Base-by-base conservation (phyloP, 2,888 invertebrate species). In the Volucella bombylans region DNA sequence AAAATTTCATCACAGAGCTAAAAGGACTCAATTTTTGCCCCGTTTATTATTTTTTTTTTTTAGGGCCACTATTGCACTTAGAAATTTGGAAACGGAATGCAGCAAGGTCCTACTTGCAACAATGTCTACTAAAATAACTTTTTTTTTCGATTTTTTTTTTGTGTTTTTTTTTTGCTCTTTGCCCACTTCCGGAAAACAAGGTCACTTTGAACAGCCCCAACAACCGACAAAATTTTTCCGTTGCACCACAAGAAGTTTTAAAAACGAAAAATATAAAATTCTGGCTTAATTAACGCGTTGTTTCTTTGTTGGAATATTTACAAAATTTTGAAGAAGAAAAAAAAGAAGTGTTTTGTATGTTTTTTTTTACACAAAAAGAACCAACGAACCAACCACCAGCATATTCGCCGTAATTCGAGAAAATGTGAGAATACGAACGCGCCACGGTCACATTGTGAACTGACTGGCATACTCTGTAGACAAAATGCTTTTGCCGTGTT, bases 401-500 rank as follows among this genome's bases (percentile, higher is more conserved):
- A 59, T 67, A 43, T 39, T 23, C 64, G 59, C 41, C 18, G 49
- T 72, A 38, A 62, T 38, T 54, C n/a, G 14, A 18, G 14, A 47
- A 59, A 57, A 71, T 69, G 14, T 62, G n/a, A 23, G 18, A 67
- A 76, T 76, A 76, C 52, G 71, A 76, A 85, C 76, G 62, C 74
- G 80, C 72, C 85, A 76, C 68, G 76, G 80, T 77, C 85, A 81
- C 85, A 80, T 80, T 81, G 67, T 68, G 80, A 76, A 85, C 85
- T 85, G 76, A 80, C 71, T 72, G 72, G 80, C 76, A 67, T 67
- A 62, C 72, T 81, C 80, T 55, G 67, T 62, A 72, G 43, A 77
- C 50, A 41, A 45, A 81, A 85, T 80, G 80, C 80, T 76, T 85
- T 85, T 62, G 67, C 80, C 68, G 72, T 64, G 47, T 49, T 71